Evolutionary conservation across 2,888 invertebrate species (phyloP), one percentile per base, ranked within the genome.

Genomic region (Bhutanitis thaidina): DNA sequence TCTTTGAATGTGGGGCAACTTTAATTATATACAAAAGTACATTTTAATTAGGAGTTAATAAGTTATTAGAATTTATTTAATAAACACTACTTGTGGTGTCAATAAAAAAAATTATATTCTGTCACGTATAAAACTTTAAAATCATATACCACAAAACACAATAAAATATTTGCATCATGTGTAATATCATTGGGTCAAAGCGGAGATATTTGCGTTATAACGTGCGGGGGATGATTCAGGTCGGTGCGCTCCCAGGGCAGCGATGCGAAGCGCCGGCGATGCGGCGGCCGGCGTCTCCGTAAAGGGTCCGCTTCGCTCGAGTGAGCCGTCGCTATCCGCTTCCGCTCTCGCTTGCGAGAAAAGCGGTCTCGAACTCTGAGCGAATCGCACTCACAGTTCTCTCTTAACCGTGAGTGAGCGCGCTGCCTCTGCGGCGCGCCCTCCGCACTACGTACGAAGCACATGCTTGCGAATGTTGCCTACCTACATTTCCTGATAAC

Each of bases 331-430:
- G 45, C 45, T 40, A 32, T 16, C 49, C 47, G 47, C 43, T 43
- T 15, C 45, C 53, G 53, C 20, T 5, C 20, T 20, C 20, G 20
- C 54, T 49, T 47, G 52, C 52, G 56, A 72, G 72, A 69, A 51
- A 58, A 55, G 61, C 64, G 67, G 61, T 59, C 56, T 65, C 65
- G 49, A 29, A 30, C 30, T 9, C 53, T 51, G 47, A 59, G 68
- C 75, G 67, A 62, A 56, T 60, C 74, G 61, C 73, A 77, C 74
- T 77, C 59, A 80, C 87, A 88, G 88, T 88, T 71, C 79, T 78
- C 83, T 75, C 71, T 74, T 73, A 83, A 77, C 87, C 86, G 85
- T 84, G 81, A 83, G 77, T 78, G 87, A 86, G 88, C 83, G 85
- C 84, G 87, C 83, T 82, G 86, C 84, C 74, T 82, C 71, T 70